phyloP scores from a whole-genome alignment of 2,888 invertebrate genomes.

The Orthosia cruda region DNA sequence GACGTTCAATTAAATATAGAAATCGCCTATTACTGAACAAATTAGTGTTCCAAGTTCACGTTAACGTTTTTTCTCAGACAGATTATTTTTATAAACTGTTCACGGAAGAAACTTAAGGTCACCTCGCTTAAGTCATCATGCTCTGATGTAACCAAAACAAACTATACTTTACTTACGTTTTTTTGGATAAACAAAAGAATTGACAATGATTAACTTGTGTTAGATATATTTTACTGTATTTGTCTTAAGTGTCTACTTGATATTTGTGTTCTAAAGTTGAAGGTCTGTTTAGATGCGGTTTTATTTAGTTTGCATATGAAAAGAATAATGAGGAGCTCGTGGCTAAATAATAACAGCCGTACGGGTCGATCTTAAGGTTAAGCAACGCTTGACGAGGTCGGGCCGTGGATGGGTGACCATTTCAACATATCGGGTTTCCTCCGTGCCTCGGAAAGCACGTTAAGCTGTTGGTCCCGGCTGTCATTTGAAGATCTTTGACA shows the following conservation, averaged over 20 bases:
- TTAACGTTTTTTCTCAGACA: slow-evolving; percentile 39
- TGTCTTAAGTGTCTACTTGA: slow-evolving; percentile 17
- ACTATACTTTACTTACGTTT: slow-evolving; percentile 36
- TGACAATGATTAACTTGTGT: slow-evolving; percentile 45
- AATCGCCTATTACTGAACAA: slow-evolving; percentile 11
- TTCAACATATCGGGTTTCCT: no score
- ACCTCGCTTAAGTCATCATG: slow-evolving; percentile 53
- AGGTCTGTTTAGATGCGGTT: slow-evolving; percentile 13
- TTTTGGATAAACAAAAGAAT: slow-evolving; percentile 61
- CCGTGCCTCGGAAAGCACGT: no score
- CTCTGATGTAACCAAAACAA: slow-evolving; percentile 58
- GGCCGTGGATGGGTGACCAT: no score
- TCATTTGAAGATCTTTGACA: no score
- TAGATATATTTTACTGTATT: slow-evolving; percentile 20
- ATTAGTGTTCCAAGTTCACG: slow-evolving; percentile 50
- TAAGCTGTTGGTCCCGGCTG: no score
- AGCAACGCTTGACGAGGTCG: no score
- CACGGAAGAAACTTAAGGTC: slow-evolving; percentile 66
- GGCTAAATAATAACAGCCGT: no score
- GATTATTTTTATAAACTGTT: slow-evolving; percentile 54
- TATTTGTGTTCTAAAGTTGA: slow-evolving; percentile 28
- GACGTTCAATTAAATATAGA: slow-evolving; percentile 4
- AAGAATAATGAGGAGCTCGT: no score
- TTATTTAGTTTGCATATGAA: slow-evolving; percentile 13
- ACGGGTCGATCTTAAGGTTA: no score